Percentiles rank a stretch among this genome's conserved stretches.
These are phyloP conservation scores for Dendrocopos noguchii DNA, from an alignment of 2,113 vertebrate genomes.

Conservation along the genomic window DNA sequence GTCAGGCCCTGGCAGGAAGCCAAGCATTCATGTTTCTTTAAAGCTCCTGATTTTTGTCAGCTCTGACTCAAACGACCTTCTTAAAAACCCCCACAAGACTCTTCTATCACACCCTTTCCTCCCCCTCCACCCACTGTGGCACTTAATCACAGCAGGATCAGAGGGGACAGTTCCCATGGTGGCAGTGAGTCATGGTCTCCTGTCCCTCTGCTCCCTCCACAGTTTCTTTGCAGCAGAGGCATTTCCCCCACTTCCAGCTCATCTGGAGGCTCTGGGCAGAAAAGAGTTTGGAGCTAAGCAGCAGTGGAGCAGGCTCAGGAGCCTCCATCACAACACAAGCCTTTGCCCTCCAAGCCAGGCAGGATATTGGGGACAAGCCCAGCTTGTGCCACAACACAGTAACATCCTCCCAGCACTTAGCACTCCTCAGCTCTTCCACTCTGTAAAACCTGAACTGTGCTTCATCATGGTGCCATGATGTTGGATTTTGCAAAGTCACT, in stretches of 20 bases:
- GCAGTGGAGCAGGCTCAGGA: not conserved
- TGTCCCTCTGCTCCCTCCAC: not conserved
- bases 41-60: slow-evolving; percentile 32
- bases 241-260: not conserved
- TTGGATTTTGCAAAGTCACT: not conserved
- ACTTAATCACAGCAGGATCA: not conserved
- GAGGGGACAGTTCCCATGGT: not conserved
- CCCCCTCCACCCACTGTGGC: slow-evolving; percentile 27
- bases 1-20: slow-evolving; percentile 48
- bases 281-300: not conserved
- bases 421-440: not conserved
- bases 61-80: slow-evolving; percentile 31
- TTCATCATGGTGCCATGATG: rapidly evolving
- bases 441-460: rapidly evolving
- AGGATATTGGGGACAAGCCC: not conserved
- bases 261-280: not conserved
- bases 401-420: not conserved
- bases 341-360: not conserved
- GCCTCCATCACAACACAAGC: rapidly evolving
- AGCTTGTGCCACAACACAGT: not conserved
- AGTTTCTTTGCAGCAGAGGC: not conserved
- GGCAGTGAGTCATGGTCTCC: not conserved
- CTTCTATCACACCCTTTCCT: slow-evolving; percentile 53
- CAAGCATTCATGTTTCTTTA: slow-evolving; percentile 49
- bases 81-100: rapidly evolving